Percentiles rank a stretch among this genome's conserved stretches.
Conservation (phyloP, 2,113 vertebrate species). For the Calyptomena viridis region DNA sequence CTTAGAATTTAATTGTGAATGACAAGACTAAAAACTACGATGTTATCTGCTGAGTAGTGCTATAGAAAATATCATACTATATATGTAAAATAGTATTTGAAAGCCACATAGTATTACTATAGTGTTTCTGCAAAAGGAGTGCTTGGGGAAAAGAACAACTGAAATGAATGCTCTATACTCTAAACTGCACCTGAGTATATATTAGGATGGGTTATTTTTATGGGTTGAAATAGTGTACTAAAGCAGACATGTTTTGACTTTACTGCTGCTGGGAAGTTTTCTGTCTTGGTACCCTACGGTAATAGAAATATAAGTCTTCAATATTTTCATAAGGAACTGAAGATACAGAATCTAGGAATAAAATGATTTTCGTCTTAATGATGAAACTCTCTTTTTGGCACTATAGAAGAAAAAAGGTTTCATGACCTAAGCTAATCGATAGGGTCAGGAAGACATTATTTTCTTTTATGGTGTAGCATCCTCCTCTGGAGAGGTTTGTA, state of each 20-base stretch:
- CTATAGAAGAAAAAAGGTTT: not conserved
- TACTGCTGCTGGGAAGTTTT: not conserved
- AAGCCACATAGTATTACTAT: not conserved
- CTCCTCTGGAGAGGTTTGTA: not conserved
- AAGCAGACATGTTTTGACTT: not conserved
- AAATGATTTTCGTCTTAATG: not conserved
- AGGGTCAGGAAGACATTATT: not conserved
- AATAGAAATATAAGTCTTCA: not conserved
- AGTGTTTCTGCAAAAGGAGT: not conserved
- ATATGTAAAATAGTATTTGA: not conserved
- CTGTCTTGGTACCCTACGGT: not conserved
- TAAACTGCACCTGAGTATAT: not conserved
- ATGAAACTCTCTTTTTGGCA: not conserved
- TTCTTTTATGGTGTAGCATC: not conserved
- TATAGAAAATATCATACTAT: not conserved
- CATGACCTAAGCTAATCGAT: not conserved
- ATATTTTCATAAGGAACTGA: not conserved
- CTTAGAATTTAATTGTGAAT: not conserved
- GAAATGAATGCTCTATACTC: not conserved
- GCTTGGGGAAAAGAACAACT: not conserved
- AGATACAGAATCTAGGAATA: not conserved
- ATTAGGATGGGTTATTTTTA: not conserved
- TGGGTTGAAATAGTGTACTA: not conserved
- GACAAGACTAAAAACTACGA: not conserved
- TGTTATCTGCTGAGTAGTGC: not conserved